Percentiles rank a stretch among this genome's conserved stretches.
Conservation (phyloP, 1,140 invertebrate genomes). For the Monomorium pharaonis region DNA sequence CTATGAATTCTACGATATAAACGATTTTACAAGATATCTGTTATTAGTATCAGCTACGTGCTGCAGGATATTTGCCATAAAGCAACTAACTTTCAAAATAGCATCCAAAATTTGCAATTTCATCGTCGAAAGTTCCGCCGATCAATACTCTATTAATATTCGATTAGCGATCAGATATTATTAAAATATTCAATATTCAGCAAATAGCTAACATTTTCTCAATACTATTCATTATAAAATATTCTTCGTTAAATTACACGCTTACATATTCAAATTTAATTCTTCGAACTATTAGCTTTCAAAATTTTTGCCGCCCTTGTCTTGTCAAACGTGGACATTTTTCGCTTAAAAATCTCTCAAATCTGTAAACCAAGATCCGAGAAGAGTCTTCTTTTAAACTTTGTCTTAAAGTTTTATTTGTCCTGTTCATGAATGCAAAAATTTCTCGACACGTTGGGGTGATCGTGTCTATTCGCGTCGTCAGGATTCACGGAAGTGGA, state of each 20-base stretch:
- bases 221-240: neutral
- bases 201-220: neutral
- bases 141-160: constrained; percentile 15
- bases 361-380: constrained; percentile 22
- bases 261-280: neutral
- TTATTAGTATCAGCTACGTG: neutral
- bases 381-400: constrained; percentile 25
- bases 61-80: neutral
- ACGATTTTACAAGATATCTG: constrained; percentile 11
- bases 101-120: neutral
- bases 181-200: neutral
- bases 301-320: neutral
- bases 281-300: neutral
- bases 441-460: constrained; percentile 55
- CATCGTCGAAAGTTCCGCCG: neutral
- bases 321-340: constrained; percentile 8
- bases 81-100: neutral
- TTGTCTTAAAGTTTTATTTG: constrained; percentile 62
- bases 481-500: constrained; percentile 14
- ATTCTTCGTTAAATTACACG: neutral
- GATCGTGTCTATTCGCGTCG: constrained; percentile 32
- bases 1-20: constrained; percentile 14
- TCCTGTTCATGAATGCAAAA: constrained; percentile 39
- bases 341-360: neutral
- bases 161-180: neutral